These are phyloP conservation scores for Phoenicopterus ruber DNA, from an alignment of 2,113 vertebrate species.

Conservation along the genomic window DNA sequence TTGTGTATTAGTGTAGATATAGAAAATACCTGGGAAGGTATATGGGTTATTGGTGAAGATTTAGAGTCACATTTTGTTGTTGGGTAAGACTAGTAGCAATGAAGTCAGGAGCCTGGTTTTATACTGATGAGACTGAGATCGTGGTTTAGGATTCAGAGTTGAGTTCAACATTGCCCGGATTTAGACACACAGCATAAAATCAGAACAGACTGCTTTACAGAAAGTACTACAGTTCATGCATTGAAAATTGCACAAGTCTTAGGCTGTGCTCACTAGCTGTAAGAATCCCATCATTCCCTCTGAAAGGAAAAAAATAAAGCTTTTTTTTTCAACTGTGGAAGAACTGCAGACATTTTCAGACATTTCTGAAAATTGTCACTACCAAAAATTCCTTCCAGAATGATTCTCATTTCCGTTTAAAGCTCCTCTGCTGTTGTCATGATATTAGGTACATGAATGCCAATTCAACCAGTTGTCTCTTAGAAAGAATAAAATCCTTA, in stretches of 20 bases:
- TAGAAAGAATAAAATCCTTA: neutral
- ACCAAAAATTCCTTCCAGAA: neutral
- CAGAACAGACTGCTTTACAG: neutral
- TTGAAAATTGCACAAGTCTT: neutral
- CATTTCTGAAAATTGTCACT: neutral
- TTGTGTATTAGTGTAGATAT: neutral
- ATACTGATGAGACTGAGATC: neutral
- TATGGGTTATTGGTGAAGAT: neutral
- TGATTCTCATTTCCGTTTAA: neutral
- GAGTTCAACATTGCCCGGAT: neutral
- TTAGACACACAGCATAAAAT: neutral
- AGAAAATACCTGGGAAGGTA: neutral
- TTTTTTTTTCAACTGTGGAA: neutral
- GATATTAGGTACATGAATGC: neutral
- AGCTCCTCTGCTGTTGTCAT: neutral
- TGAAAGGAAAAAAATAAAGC: neutral
- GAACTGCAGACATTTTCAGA: neutral
- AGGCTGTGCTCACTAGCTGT: neutral
- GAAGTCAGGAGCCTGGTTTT: neutral
- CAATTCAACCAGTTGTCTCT: neutral
- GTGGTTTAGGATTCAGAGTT: neutral
- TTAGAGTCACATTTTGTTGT: neutral
- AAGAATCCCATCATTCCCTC: neutral
- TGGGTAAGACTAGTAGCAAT: neutral
- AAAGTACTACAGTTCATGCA: neutral